Evolutionary conservation across 2,888 invertebrate species (phyloP).

Genomic region (Clistopyga incitator): DNA sequence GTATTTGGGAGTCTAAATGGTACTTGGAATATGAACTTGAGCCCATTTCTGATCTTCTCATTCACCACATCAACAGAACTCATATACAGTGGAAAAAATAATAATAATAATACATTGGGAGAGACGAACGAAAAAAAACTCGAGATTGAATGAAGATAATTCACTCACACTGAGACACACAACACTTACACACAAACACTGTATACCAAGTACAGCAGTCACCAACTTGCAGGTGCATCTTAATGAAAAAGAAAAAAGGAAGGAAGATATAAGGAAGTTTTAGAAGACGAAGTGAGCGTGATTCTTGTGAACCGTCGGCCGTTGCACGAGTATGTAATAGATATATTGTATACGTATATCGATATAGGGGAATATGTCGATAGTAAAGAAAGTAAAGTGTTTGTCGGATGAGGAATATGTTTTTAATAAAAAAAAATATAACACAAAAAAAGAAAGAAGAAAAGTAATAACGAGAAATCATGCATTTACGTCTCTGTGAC

Average conservation of each 20-base stretch:
- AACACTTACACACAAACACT: constrained; percentile 39
- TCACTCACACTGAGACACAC: constrained; percentile 45
- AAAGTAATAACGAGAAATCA: constrained; percentile 27
- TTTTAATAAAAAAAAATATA: constrained; percentile 33
- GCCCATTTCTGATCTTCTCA: constrained; percentile 36
- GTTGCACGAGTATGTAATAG: constrained; percentile 75
- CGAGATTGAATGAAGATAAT: constrained; percentile 35
- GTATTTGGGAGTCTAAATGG: background rate
- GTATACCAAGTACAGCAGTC: constrained; percentile 39
- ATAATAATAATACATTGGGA: constrained; percentile 42
- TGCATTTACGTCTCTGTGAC: constrained; percentile 44
- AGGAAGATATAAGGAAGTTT: constrained; percentile 40
- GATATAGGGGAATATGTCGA: constrained; percentile 73
- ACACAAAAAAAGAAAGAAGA: constrained; percentile 22
- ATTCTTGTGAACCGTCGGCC: constrained; percentile 70
- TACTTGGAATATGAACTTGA: constrained; percentile 9
- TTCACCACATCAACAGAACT: constrained; percentile 42
- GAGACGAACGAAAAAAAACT: constrained; percentile 36
- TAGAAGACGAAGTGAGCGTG: constrained; percentile 53
- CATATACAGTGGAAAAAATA: constrained; percentile 33
- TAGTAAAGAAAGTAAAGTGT: constrained; percentile 68
- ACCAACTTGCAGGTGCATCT: constrained; percentile 56
- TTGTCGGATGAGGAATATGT: constrained; percentile 60
- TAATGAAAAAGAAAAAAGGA: constrained; percentile 39
- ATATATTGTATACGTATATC: constrained; percentile 80